Evolutionary conservation across 2,113 vertebrate species (phyloP), one percentile per base, ranked within the genome.

Genomic region (Nothobranchius furzeri): DNA sequence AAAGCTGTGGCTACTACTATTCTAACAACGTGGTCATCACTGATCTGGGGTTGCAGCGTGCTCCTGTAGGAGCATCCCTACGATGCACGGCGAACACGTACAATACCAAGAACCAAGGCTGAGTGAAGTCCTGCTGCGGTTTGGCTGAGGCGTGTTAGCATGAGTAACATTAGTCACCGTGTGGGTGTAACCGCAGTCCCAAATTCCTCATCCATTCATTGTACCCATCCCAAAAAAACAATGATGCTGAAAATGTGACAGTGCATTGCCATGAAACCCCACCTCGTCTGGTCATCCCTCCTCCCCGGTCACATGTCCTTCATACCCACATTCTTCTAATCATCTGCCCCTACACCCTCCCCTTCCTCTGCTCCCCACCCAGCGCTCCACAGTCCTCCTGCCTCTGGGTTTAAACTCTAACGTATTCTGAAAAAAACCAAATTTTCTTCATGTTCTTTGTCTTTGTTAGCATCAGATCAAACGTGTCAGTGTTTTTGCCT

Each of bases 311-410:
- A 82, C 85, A 82, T 88, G 85, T 72, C 75, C 64, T 68, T 73
- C 75, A 88, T 80, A 62, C 67, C 85, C 76, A 87, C 83, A 88
- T 82, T 90, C 76, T 76, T 73, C 64, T 60, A 75, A 76, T 75
- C 62, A 66, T 58, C 71, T 40, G 37, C 37, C 37, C 37, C 6
- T 4, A 30, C 30, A 30, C 37, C 37, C 48, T 50, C 68, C 54
- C 45, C 15, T 12, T 12, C 12, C 55, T 43, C n/a, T n/a, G 52
- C 55, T 64, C 51, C 42, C 65, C 51, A 64, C 50, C 72, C 72
- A 11, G 9, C 49, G 13, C 59, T 71, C 40, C 65, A 69, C 68
- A 69, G 14, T 25, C 69, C 67, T 57, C 58, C 77, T 70, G 74
- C 76, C 72, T 77, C 68, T 71, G 71, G 78, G 56, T 79, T 73